Evolutionary conservation across 2,888 invertebrate species (phyloP), one percentile per base, ranked within the genome.

Genomic region (Megaustenia siamemsis): DNA sequence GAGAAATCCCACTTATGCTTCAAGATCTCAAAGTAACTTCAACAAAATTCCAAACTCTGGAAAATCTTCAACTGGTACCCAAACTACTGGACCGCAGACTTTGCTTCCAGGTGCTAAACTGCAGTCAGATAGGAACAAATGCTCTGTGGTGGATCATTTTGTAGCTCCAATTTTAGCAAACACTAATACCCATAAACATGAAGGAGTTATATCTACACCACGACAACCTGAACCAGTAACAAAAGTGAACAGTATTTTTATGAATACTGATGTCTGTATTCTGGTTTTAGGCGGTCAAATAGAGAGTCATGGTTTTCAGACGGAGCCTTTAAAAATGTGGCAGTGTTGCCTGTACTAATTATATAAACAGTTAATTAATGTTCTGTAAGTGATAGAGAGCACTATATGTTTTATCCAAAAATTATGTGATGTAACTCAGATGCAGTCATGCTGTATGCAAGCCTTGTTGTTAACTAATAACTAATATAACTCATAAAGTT

Each of bases 221-320:
- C 21, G 38, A 15, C 53, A 69, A n/a, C 28, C 69, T 8, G 28
- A 66, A 49, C 24, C 24, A 49, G 10, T 21, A 28, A 69, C 53
- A 60, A 5, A n/a, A 45, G 28, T 18, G n/a, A 35, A 60, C 45
- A 78, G 45, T 32, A n/a, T 63, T 63, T 38, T 68, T 21, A 53
- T n/a, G 21, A 81, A 60, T 32, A 38, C 60, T 38, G 35, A 63
- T 12, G 63, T 83, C 1, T 86, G 83, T 86, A n/a, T 91, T 73
- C 68, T 91, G 79, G 84, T 91, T 35, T 43, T 90, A 49, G 91
- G 91, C 15, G 90, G 90, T 2, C 88, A 89, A 35, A 90, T 88
- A 63, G 88, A 86, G 40, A 83, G 69, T 5, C 82, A 86, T 28
- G 88, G 87, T 83, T 87, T 90, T 21, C 79, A 86, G 4, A 80